Conservation (phyloP, 1,140 invertebrate species). For the Drosophila pectinifera region DNA sequence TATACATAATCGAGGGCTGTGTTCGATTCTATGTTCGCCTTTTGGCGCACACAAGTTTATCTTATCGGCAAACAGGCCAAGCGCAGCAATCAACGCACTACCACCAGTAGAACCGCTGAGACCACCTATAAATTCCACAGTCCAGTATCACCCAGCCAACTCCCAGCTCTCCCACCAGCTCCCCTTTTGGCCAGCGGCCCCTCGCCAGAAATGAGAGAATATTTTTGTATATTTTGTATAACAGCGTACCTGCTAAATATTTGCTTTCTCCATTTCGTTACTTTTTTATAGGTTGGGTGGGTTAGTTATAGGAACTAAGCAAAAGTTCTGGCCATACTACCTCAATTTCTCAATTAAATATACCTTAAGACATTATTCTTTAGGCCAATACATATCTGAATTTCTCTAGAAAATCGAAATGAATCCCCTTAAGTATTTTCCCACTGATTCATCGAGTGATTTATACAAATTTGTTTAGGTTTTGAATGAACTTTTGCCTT, state of each 20-base stretch:
- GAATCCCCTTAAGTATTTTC: slow-evolving; percentile 7
- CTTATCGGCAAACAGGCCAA: slow-evolving; percentile 68
- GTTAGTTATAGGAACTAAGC: neutral
- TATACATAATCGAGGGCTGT: slow-evolving; percentile 71
- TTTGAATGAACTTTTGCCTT: slow-evolving; percentile 4
- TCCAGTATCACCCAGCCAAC: slow-evolving; percentile 29
- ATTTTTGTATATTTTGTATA: slow-evolving; percentile 3
- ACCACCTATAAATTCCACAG: slow-evolving; percentile 49
- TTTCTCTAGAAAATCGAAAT: neutral
- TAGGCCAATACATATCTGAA: neutral
- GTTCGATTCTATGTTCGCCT: slow-evolving; percentile 67
- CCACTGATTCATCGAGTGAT: slow-evolving; percentile 29
- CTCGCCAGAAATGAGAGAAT: neutral
- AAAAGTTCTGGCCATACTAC: neutral
- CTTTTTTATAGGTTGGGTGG: neutral
- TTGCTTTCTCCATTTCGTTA: slow-evolving; percentile 12
- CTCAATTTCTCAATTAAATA: too few species aligned
- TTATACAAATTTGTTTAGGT: slow-evolving; percentile 27
- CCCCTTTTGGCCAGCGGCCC: slow-evolving; percentile 4
- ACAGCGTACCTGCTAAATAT: slow-evolving; percentile 11
- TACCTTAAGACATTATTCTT: neutral
- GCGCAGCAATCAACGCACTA: slow-evolving; percentile 52
- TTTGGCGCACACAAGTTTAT: slow-evolving; percentile 64
- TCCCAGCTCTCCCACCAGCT: neutral
- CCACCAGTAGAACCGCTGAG: slow-evolving; percentile 23